These are phyloP conservation scores for Tenthredo amoena DNA, from an alignment of 2,888 invertebrate species.

Conservation along the genomic window DNA sequence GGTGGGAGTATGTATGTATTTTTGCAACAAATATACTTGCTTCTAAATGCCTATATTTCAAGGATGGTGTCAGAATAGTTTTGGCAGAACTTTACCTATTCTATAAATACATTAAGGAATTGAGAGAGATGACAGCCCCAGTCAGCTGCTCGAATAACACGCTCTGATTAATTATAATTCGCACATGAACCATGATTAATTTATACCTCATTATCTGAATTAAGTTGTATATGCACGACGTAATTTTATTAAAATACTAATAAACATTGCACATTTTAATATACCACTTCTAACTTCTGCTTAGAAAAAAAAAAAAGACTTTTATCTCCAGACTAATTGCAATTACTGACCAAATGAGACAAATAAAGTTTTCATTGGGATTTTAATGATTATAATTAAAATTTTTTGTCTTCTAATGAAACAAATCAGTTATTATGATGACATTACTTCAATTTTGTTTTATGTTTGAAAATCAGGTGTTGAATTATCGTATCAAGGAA, in stretches of 20 bases:
- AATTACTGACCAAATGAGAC: too few species aligned
- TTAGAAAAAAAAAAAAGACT: neutral
- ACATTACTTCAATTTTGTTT: neutral
- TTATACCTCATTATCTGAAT: neutral
- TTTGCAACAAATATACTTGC: neutral
- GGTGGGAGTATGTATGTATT: neutral
- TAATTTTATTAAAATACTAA: neutral
- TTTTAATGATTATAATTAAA: too few species aligned
- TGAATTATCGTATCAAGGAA: neutral
- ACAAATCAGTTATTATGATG: neutral
- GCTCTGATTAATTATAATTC: constrained; percentile 54
- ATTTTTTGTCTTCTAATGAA: too few species aligned
- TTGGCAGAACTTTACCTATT: constrained; percentile 64
- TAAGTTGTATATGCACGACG: neutral
- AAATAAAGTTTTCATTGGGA: too few species aligned
- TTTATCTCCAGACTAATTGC: neutral
- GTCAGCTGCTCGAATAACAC: constrained; percentile 42
- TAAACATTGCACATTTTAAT: neutral
- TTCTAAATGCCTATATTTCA: constrained; percentile 56
- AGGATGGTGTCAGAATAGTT: constrained; percentile 65
- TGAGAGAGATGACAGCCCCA: constrained; percentile 56
- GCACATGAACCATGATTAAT: neutral
- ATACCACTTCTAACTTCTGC: neutral
- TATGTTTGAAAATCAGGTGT: neutral
- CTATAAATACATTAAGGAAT: constrained; percentile 61